A percentile compares a stretch with the other conserved stretches of the same genome.
These are phyloP conservation scores for Nannospalax galili DNA, from an alignment of 2,113 vertebrate genomes.

Conservation along the genomic window DNA sequence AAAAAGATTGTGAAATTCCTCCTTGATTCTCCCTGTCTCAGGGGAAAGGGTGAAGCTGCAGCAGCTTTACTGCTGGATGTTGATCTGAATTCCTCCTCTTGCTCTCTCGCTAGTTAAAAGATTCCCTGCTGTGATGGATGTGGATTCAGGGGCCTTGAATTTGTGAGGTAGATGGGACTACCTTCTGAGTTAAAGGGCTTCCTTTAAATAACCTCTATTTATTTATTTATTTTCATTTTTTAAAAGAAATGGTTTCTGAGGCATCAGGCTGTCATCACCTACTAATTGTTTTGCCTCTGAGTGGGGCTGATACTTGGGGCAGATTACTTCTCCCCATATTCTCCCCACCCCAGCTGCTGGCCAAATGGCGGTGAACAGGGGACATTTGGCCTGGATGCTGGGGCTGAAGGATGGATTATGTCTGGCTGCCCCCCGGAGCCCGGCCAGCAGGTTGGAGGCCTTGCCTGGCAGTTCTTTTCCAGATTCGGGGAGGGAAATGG, in stretches of 20 bases:
- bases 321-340: constrained; percentile 37
- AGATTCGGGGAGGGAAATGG: background rate
- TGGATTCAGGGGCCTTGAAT: constrained; percentile 53
- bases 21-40: constrained; percentile 74
- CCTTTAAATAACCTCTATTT: constrained; percentile 42
- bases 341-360: background rate
- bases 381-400: background rate
- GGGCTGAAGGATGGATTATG: background rate
- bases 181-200: constrained; percentile 69
- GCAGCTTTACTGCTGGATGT: constrained; percentile 68
- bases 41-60: constrained; percentile 51
- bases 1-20: constrained; percentile 80
- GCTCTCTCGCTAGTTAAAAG: constrained; percentile 73
- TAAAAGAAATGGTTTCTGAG: constrained; percentile 45
- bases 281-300: constrained; percentile 61
- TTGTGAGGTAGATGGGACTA: constrained; percentile 49
- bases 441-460: background rate
- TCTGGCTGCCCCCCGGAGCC: background rate
- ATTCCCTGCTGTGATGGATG: constrained; percentile 63
- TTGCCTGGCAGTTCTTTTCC: background rate
- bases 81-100: constrained; percentile 61
- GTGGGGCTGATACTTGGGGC: constrained; percentile 20
- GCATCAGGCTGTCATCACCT: constrained; percentile 42
- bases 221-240: background rate
- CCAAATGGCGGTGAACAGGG: background rate